Base-by-base conservation (phyloP, 2,797 vertebrate genomes). In the Bothrops alternatus region DNA sequence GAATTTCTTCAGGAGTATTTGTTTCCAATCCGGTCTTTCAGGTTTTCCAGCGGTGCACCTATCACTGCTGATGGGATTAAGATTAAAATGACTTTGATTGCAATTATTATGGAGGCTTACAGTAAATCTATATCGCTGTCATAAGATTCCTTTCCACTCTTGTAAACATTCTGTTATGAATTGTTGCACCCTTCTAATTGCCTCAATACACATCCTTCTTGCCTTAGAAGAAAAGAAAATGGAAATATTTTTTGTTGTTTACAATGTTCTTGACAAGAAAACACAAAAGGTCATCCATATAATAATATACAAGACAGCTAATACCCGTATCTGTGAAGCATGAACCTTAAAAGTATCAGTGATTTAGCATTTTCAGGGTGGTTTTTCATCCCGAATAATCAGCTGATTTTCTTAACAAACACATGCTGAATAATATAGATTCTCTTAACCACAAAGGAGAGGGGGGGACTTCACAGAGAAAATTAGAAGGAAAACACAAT, bases 171-270 rank as follows among this genome's bases (percentile, higher is more conserved):
- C 42, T 14, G 61, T 90, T 86, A 91, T 53, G 82, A 91, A 61
- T 92, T 47, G 23, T 14, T 63, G 28, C n/a, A 91, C 50, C 2
- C 12, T 3, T 25, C 14, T 37, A 92, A 57, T 47, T 78, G 90
- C 8, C 63, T 8, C 28, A 57, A 92, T 87, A n/a, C n/a, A 93
- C 28, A 61, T 87, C 82, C 23, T 90, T 91, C 78, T 63, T 61
- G 87, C 57, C 50, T 90, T 32, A 86, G 2, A 11, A 37, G 47
- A n/a, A 90, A 63, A n/a, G 87, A 60, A 25, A 42, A 82, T 12
- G 25, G 37, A 25, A 47, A 82, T 42, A 23, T 25, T 3, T 4
- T 93, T 94, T 94, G 94, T 93, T 12, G 0, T 93, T 90, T 37
- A 82, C 93, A 50, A 1, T 56, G 87, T 90, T 55, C 0, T 14